Evolutionary conservation across 2,888 invertebrate species (phyloP), one percentile per base, ranked within the genome.

Genomic region (Ptychoptera albimana): DNA sequence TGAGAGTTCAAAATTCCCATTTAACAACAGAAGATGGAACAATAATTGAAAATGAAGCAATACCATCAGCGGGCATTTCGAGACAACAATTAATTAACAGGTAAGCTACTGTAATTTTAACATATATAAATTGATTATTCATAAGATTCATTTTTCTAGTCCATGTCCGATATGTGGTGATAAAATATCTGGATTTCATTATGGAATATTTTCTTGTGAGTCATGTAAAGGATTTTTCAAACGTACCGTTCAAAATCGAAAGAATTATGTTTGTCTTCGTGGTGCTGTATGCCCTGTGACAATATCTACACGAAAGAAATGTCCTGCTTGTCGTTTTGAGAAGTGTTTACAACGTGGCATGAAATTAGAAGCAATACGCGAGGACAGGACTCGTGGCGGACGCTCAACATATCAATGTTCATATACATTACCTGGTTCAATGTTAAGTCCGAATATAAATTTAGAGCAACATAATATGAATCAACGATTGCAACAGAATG

Each of bases 161-260:
- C 92, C 92, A 0, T 93, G 93, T 59, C 92, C 93, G 11, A 91
- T 93, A 45, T 93, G 93, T 63, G 91, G 89, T 3, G 93, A 93
- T 66, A 88, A 91, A 62, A 92, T 92, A 60, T 89, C 89, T 53
- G 92, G 96, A 29, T 96, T 94, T 68, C 96, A 96, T 66, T 96
- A 96, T 65, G 96, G 96, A 10, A 94, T 94, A 55, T 94, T 93
- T 69, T 93, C 92, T 10, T 96, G 96, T 68, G 96, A 96, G 62
- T 91, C 91, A 14, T 96, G 96, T 67, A 96, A 96, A 66, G 94
- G 94, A 2, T 96, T 96, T 70, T 96, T 96, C 71, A 96, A 96
- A 66, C 74, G 96, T 48, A 96, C 94, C 14, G 94, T 96, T n/a
- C 96, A 96, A 69, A 96, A 96, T 63, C 79, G 93, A 53, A 96